Evolutionary conservation across 2,113 vertebrate genomes (phyloP).

Genomic region (Parotia lawesii): DNA sequence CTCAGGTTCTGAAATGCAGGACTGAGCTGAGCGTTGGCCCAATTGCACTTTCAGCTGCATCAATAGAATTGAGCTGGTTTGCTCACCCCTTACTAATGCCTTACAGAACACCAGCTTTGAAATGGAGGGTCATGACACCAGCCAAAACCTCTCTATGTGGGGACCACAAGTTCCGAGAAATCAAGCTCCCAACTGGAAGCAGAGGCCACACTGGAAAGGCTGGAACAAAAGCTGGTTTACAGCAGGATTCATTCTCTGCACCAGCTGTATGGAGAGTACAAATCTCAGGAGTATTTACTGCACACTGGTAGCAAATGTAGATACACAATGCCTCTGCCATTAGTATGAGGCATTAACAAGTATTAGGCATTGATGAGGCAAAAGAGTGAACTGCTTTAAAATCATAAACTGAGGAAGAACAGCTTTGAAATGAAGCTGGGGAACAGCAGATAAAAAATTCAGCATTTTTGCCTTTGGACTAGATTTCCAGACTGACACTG

Average conservation of each 20-base stretch:
- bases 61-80: not conserved
- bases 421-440: not conserved
- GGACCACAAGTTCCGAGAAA: not conserved
- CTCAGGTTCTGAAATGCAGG: not conserved
- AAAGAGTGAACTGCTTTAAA: not conserved
- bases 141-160: not conserved
- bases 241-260: not conserved
- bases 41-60: rapidly evolving
- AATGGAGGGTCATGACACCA: not conserved
- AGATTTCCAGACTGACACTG: not conserved
- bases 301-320: rapidly evolving
- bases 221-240: not conserved
- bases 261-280: not conserved
- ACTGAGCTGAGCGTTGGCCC: not conserved
- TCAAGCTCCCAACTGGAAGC: not conserved
- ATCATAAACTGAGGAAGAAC: not conserved
- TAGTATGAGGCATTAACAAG: not conserved
- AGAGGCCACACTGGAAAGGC: not conserved
- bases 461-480: not conserved
- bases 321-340: not conserved
- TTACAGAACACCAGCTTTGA: not conserved
- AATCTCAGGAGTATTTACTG: not conserved
- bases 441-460: not conserved
- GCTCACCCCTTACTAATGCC: not conserved
- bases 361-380: not conserved